Conservation (phyloP, 1,140 invertebrate species). For the Tribolium castaneum region DNA sequence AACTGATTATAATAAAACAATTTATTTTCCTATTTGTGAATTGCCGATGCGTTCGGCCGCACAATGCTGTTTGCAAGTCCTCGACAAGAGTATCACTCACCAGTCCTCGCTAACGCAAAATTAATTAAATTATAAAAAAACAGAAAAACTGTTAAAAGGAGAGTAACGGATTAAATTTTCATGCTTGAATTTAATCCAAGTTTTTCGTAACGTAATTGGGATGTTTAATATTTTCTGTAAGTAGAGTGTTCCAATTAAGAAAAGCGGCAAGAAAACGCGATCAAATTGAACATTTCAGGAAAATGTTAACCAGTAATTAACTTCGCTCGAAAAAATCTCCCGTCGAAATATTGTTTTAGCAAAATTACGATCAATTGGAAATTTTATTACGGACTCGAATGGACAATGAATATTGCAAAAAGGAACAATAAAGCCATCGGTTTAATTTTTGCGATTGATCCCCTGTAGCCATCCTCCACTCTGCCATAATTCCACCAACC, state of each 20-base stretch:
- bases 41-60: not conserved
- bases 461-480: not conserved
- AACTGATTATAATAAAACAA: not conserved
- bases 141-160: constrained; percentile 3
- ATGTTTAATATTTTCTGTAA: constrained; percentile 17
- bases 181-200: constrained; percentile 6
- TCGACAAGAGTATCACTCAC: not conserved
- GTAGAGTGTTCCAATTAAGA: not conserved
- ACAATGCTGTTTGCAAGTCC: not conserved
- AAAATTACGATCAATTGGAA: not conserved
- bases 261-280: not conserved
- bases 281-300: not conserved
- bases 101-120: not conserved
- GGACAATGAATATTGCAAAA: not conserved
- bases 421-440: not conserved
- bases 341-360: not conserved
- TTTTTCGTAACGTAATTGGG: not conserved
- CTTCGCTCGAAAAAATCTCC: not conserved
- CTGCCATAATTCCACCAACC: not conserved
- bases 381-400: not conserved
- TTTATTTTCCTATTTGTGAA: not conserved
- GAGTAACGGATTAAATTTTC: constrained; percentile 10
- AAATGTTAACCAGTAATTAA: not conserved
- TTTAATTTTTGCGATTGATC: not conserved
- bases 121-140: constrained; percentile 14